Evolutionary conservation across 1,140 invertebrate species (phyloP).

Genomic region (Ericerus pela): DNA sequence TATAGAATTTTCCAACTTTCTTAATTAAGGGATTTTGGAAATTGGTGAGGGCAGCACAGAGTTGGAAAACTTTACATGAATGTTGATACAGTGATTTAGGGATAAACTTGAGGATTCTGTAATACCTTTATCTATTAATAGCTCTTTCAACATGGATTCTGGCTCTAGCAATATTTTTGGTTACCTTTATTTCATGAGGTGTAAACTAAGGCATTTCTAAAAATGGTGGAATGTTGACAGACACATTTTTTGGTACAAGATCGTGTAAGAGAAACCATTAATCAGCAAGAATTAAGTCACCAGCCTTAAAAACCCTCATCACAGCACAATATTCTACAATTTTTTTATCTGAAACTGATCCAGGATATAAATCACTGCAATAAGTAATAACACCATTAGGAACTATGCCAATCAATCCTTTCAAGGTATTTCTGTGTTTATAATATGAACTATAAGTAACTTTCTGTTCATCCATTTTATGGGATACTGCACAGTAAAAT

Average conservation of each 20-base stretch:
- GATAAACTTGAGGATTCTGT: conserved; percentile 5
- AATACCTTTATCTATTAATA: conserved; percentile 1
- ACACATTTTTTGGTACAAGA: background rate
- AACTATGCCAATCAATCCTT: conserved; percentile 17
- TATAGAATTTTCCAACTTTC: background rate
- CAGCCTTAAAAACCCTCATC: background rate
- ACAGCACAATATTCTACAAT: conserved; percentile 17
- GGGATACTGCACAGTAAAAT: conserved; percentile 1
- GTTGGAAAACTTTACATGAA: background rate
- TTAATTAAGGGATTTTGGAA: background rate
- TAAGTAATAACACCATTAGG: conserved; percentile 18
- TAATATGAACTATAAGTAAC: conserved; percentile 16
- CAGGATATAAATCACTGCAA: conserved; percentile 17
- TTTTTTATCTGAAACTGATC: conserved; percentile 18
- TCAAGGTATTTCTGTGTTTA: conserved; percentile 18
- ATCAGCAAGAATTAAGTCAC: conserved; percentile 11
- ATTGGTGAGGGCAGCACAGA: background rate
- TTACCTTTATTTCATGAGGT: background rate
- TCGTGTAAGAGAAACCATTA: conserved; percentile 13
- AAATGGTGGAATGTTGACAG: conserved; percentile 14
- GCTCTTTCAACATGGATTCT: conserved; percentile 11
- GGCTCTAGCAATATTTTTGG: conserved; percentile 6
- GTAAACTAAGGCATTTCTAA: background rate
- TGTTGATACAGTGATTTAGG: background rate
- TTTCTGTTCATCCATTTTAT: conserved; percentile 10